Conservation (phyloP, 2,797 vertebrate species). For the Enteromius afrohamiltoni region DNA sequence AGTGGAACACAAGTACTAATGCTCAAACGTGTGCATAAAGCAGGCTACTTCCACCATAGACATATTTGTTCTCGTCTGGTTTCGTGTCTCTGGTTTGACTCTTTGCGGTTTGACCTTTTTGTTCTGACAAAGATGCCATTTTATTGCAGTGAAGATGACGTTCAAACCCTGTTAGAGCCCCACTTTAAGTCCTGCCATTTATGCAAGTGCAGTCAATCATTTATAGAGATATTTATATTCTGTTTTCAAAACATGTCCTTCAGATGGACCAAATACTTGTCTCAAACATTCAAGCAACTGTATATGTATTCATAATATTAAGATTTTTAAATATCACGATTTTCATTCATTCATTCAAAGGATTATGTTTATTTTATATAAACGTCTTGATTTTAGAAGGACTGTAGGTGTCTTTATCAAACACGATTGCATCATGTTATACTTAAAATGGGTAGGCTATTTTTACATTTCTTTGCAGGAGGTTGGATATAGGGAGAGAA, state of each 20-base stretch:
- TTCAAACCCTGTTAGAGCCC: background rate
- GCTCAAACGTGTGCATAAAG: constrained; percentile 14
- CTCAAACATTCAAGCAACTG: background rate
- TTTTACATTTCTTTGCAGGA: background rate
- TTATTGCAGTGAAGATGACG: background rate
- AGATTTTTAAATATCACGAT: background rate
- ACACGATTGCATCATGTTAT: background rate
- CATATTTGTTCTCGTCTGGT: background rate
- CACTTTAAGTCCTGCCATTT: background rate
- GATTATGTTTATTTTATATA: background rate
- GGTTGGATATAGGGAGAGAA: background rate
- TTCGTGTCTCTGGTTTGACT: background rate
- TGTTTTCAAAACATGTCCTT: background rate
- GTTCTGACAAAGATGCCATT: background rate
- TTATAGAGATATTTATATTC: background rate
- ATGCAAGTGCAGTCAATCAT: background rate
- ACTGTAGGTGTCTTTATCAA: background rate
- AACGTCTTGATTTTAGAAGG: background rate
- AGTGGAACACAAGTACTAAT: constrained; percentile 2
- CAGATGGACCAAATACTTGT: background rate
- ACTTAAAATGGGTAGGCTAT: background rate
- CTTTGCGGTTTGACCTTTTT: background rate
- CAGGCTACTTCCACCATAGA: background rate
- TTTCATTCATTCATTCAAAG: background rate
- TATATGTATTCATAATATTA: background rate